Percentiles rank a stretch among this genome's conserved stretches.
These are phyloP conservation scores for Achlya flavicornis DNA, from an alignment of 2,888 invertebrate species.

Conservation along the genomic window DNA sequence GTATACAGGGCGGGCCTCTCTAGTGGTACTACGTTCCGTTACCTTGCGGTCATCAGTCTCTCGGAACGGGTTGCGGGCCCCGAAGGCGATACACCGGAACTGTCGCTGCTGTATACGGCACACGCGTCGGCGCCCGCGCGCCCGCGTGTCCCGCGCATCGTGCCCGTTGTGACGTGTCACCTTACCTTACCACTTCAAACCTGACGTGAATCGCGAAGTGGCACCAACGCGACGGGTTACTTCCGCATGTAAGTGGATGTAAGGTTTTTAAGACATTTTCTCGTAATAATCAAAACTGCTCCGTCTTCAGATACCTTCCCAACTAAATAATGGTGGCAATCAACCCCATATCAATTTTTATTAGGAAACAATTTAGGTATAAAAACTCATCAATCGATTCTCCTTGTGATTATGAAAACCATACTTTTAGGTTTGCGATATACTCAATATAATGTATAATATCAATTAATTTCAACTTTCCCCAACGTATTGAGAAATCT, in stretches of 20 bases:
- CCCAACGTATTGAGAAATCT: background rate
- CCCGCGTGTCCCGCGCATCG: constrained; percentile 27
- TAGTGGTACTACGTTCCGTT: constrained; percentile 71
- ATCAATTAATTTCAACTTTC: too few relatives aligned
- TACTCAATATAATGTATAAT: too few relatives aligned
- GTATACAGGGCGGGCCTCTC: constrained; percentile 53
- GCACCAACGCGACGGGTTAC: constrained; percentile 3
- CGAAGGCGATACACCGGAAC: constrained; percentile 73
- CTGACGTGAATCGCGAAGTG: constrained; percentile 16
- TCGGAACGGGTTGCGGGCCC: constrained; percentile 65
- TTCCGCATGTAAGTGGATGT: constrained; percentile 6
- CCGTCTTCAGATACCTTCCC: too few relatives aligned
- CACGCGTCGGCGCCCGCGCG: constrained; percentile 54
- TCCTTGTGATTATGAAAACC: too few relatives aligned
- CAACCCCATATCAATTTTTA: too few relatives aligned
- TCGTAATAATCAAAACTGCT: too few relatives aligned
- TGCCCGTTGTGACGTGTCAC: constrained; percentile 15
- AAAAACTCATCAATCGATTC: too few relatives aligned
- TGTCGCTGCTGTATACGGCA: constrained; percentile 64
- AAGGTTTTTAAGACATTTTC: background rate
- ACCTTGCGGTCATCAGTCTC: constrained; percentile 79
- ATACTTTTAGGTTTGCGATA: too few relatives aligned
- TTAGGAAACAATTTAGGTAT: too few relatives aligned
- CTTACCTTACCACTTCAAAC: constrained; percentile 18
- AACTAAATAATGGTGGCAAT: too few relatives aligned